Evolutionary conservation across 1,140 invertebrate genomes (phyloP).

Genomic region (Diorhabda carinulata): DNA sequence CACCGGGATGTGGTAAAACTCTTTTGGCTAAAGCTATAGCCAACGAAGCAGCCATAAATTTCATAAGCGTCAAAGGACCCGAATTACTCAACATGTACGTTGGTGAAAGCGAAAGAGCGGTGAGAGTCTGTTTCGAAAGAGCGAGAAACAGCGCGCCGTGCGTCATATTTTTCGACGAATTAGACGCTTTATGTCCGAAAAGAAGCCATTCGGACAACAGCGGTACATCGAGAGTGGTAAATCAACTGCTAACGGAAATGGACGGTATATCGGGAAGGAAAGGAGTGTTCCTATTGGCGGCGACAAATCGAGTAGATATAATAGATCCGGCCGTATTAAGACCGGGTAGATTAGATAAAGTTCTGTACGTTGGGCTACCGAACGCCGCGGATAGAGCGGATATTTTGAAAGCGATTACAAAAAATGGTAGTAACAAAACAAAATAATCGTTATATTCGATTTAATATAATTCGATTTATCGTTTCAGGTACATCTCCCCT

Average conservation of each 20-base stretch:
- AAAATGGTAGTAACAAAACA: constrained; percentile 54
- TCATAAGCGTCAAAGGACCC: constrained; percentile 89
- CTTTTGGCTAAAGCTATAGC: constrained; percentile 88
- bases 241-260: constrained; percentile 98
- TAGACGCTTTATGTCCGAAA: constrained; percentile 94
- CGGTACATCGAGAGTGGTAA: constrained; percentile 65
- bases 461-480: constrained; percentile 54
- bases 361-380: constrained; percentile 92
- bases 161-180: constrained; percentile 99
- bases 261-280: constrained; percentile 88
- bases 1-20: constrained; percentile 92
- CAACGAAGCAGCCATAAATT: constrained; percentile 84
- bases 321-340: constrained; percentile 93
- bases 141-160: constrained; percentile 94
- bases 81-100: constrained; percentile 97
- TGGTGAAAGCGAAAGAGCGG: constrained; percentile 96
- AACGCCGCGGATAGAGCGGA: constrained; percentile 73
- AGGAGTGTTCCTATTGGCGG: constrained; percentile 91
- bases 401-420: constrained; percentile 87
- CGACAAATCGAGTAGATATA: constrained; percentile 95
- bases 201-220: constrained; percentile 63
- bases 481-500: constrained; percentile 62
- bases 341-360: constrained; percentile 91
- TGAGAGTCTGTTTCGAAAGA: constrained; percentile 89
- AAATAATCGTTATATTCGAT: background rate